Evolutionary conservation across 1,140 invertebrate species (phyloP), one percentile per base, ranked within the genome.

Genomic region (Aphidius gifuensis): DNA sequence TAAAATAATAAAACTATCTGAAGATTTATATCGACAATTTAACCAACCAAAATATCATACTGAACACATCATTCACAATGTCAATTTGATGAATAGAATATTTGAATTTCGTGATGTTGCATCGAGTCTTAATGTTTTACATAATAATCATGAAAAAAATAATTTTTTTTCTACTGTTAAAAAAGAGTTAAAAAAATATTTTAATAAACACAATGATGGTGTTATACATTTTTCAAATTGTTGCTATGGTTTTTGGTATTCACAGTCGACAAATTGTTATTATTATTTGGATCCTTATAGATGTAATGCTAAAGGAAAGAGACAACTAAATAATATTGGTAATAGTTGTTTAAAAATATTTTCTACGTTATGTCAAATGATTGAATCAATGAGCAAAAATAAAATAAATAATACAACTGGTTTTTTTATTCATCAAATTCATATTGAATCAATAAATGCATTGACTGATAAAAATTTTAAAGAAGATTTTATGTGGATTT

Each of bases 181-280:
- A 5, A 72, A 66, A 8, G 61, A 78, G 38, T 9, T 81, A n/a
- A 71, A 68, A 45, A 64, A 61, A 5, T 71, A 70, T 21, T 74
- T 81, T 5, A 65, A 70, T n/a, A 70, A 60, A 7, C 32, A 70
- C 40, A 60, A 60, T 0, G 65, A 71, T 55, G 80, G 80, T 6
- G 70, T 81, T 9, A 46, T 80, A 6, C 80, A 81, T 4, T 79
- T 81, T n/a, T 71, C 73, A 0, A 80, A 80, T 21, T 79, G 79
- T 56, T 80, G 78, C n/a, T 81, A 79, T 46, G 79, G 72, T 9
- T 80, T 81, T 61, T 81, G 80, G 80, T 76, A 77, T 38, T 80
- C 72, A 0, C 63, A 63, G 50, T 8, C 64, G 6, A 79, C 71
- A 0, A 70, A 71, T 6, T 71, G 70, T 6, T 81, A 76, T 21